Conservation (phyloP, 2,888 invertebrate genomes). For the Pandemis cinnamomeana region DNA sequence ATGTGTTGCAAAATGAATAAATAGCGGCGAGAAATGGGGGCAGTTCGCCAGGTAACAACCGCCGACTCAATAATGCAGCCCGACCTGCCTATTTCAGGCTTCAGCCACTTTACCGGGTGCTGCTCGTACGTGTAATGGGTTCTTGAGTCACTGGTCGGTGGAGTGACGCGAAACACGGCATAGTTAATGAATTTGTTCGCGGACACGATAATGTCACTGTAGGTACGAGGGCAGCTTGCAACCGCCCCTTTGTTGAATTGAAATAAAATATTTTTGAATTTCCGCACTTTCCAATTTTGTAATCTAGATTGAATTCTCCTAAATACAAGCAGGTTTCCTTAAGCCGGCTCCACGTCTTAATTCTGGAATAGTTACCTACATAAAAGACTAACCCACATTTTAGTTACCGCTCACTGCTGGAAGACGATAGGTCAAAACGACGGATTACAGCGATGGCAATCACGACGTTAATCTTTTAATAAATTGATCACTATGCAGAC, state of each 20-base stretch:
- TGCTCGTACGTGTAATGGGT: constrained; percentile 45
- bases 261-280: constrained; percentile 45
- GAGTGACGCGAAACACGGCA: constrained; percentile 67
- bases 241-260: constrained; percentile 61
- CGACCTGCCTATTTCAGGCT: constrained; percentile 50
- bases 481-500: background rate
- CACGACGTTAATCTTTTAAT: background rate
- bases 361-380: no score
- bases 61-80: constrained; percentile 75
- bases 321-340: background rate
- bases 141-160: constrained; percentile 56
- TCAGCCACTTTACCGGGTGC: constrained; percentile 45
- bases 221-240: constrained; percentile 75
- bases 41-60: constrained; percentile 78
- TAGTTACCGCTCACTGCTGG: background rate
- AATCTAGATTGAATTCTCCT: background rate
- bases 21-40: constrained; percentile 82
- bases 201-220: constrained; percentile 77
- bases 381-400: no score
- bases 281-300: background rate
- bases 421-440: background rate
- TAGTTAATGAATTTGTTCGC: constrained; percentile 68
- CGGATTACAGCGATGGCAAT: background rate
- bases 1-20: constrained; percentile 84
- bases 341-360: no score